Percentiles rank a stretch among this genome's conserved stretches.
These are phyloP conservation scores for Noctua janthe DNA, from an alignment of 2,888 invertebrate genomes.

Conservation along the genomic window DNA sequence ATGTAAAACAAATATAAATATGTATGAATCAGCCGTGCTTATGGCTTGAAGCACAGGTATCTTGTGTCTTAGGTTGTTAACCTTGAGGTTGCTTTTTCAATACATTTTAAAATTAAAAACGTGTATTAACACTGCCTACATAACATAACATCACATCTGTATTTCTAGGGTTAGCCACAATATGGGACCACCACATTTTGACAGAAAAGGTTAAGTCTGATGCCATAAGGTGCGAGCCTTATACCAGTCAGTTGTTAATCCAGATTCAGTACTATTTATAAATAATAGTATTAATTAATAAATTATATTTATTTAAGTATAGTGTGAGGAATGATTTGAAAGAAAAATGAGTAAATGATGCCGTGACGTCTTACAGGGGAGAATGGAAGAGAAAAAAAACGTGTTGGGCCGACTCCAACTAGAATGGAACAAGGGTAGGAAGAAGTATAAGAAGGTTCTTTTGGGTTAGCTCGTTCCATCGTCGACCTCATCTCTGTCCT, in stretches of 20 bases:
- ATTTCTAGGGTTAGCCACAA: too few relatives aligned
- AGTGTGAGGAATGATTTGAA: neutral
- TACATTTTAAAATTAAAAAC: neutral
- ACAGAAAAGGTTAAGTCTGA: neutral
- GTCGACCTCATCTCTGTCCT: too few relatives aligned
- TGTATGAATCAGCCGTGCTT: conserved; percentile 46
- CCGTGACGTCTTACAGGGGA: neutral
- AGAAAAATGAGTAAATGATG: neutral
- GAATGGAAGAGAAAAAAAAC: neutral
- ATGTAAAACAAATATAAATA: conserved; percentile 58
- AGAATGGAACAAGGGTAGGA: neutral
- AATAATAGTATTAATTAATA: neutral
- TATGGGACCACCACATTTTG: neutral
- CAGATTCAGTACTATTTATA: neutral
- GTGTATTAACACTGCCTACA: neutral
- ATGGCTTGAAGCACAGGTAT: conserved; percentile 19
- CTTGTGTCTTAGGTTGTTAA: neutral
- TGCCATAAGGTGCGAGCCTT: neutral
- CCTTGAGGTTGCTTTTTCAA: neutral
- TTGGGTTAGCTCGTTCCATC: too few relatives aligned
- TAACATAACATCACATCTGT: neutral
- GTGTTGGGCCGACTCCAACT: neutral
- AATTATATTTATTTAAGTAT: neutral
- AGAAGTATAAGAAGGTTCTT: too few relatives aligned
- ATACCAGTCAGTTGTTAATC: neutral